phyloP scores from a whole-genome alignment of 2,888 invertebrate species.

The Dynastes tityus region DNA sequence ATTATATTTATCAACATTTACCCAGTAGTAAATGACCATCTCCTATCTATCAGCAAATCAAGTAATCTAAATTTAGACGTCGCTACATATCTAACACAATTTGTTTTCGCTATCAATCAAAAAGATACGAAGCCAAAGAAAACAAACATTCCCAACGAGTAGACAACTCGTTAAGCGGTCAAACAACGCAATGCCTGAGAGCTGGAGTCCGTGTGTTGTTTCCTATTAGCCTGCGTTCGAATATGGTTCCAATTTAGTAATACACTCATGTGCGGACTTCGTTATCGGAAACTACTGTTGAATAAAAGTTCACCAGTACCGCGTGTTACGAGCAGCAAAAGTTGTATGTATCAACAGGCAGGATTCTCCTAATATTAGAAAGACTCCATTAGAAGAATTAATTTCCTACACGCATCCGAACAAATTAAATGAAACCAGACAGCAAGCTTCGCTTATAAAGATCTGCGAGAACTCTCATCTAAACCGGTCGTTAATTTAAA shows the following conservation, averaged over 20 bases:
- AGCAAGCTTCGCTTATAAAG: not conserved
- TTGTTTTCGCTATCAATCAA: not conserved
- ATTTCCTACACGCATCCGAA: not conserved
- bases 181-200: not conserved
- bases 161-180: not conserved
- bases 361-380: constrained; percentile 31
- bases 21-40: no score
- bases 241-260: constrained; percentile 15
- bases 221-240: constrained; percentile 6
- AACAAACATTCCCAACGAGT: not conserved
- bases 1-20: no score
- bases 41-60: no score
- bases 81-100: not conserved
- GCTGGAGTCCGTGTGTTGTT: not conserved
- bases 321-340: not conserved
- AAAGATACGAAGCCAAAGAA: not conserved
- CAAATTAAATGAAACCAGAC: constrained; percentile 37
- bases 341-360: not conserved
- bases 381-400: not conserved
- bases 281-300: not conserved
- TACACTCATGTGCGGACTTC: constrained; percentile 1
- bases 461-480: not conserved
- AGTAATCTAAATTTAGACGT: no score
- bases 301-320: not conserved
- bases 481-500: constrained; percentile 66